phyloP scores from a whole-genome alignment of 2,888 invertebrate genomes.

The Heliconius aoede region DNA sequence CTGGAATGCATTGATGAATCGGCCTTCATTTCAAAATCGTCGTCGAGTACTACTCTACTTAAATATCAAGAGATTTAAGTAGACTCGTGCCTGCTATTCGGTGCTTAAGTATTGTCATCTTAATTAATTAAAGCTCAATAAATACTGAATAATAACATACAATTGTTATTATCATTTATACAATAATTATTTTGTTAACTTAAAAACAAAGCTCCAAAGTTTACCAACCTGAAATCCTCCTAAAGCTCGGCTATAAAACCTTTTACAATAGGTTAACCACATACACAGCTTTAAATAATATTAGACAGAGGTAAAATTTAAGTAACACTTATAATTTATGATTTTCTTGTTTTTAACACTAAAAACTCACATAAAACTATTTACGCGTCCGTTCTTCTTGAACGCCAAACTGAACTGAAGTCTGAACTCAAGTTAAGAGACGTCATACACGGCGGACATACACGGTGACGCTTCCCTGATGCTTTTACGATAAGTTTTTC shows the following conservation, averaged over 20 bases:
- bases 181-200: background rate
- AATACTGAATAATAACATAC: background rate
- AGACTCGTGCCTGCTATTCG: slow-evolving; percentile 12
- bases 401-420: slow-evolving; percentile 62
- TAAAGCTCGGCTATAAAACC: background rate
- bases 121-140: background rate
- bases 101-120: background rate
- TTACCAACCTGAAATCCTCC: slow-evolving; percentile 8
- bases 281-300: background rate
- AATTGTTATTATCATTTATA: background rate
- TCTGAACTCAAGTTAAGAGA: slow-evolving; percentile 70
- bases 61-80: slow-evolving; percentile 3
- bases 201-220: background rate
- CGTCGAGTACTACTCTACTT: slow-evolving; percentile 32
- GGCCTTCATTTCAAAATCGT: slow-evolving; percentile 36
- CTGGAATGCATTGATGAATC: slow-evolving; percentile 52
- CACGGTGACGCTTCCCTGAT: slow-evolving; percentile 44
- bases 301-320: background rate
- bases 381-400: slow-evolving; percentile 64
- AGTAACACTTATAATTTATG: background rate
- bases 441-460: slow-evolving; percentile 53
- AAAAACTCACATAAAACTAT: slow-evolving; percentile 25
- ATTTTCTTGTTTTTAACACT: slow-evolving; percentile 10
- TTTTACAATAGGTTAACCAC: background rate
- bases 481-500: slow-evolving; percentile 52